Base-by-base conservation (phyloP, 2,113 vertebrate genomes). In the Rhinogobius similis region DNA sequence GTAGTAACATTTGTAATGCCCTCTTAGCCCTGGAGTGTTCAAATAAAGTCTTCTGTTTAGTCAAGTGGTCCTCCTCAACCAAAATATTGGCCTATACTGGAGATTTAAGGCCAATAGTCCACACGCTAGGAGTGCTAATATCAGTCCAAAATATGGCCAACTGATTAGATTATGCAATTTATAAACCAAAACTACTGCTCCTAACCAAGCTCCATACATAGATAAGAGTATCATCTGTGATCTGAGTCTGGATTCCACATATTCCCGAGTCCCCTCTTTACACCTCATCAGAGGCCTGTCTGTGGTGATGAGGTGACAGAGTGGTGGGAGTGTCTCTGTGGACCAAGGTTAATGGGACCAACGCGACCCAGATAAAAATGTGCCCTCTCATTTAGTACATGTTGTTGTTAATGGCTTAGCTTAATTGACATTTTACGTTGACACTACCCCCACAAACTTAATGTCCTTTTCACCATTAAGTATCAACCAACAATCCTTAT, bases 391-490 rank as follows among this genome's bases (percentile, higher is more conserved):
- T 48, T 65, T 62, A 56, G 59, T 66, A 66, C 68, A 53, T 10
- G 58, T 70, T 81, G 69, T 78, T 81, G 76, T 67, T 68, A 36
- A 71, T 75, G 20, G 62, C 53, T 67, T 68, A 62, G 55, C 58
- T 58, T 68, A 68, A 66, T 75, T 67, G 73, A 62, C 69, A 72
- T 78, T 67, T 74, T 71, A 65, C n/a, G n/a, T n/a, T n/a, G n/a
- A n/a, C 82, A 62, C 62, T 39, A 43, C 27, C 77, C 76, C 80
- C 74, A 68, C 78, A 46, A 64, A 43, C 64, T 14, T 65, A 48
- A 67, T 1, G 26, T 44, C 5, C 20, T 43, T 44, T 66, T 48
- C 32, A 13, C 14, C 55, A 5, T 27, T 18, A 58, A 58, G n/a
- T n/a, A n/a, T n/a, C n/a, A n/a, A 58, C 29, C 26, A 58, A 5